Percentiles rank a stretch among this genome's conserved stretches.
These are phyloP conservation scores for Thymelicus acteon DNA, from an alignment of 2,888 invertebrate species.

Conservation along the genomic window DNA sequence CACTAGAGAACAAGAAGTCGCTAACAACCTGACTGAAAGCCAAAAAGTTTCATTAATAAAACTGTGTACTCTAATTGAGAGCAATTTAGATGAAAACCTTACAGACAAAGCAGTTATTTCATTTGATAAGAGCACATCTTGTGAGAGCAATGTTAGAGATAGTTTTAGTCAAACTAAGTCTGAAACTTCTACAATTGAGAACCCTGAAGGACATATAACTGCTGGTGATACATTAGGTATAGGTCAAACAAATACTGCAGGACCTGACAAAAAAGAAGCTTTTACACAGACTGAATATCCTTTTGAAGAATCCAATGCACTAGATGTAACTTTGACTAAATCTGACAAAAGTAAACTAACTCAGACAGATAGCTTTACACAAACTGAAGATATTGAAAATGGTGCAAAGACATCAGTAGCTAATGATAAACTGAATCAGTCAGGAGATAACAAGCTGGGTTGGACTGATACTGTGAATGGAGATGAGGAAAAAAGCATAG, in stretches of 20 bases:
- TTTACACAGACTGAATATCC: conserved; percentile 28
- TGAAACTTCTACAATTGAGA: neutral
- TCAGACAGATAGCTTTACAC: conserved; percentile 46
- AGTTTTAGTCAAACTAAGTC: conserved; percentile 23
- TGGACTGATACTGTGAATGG: conserved; percentile 59
- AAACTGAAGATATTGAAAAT: conserved; percentile 48
- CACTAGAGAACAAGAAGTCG: neutral
- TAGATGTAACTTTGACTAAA: neutral
- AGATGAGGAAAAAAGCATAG: conserved; percentile 79
- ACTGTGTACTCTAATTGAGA: neutral
- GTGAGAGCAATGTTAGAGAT: conserved; percentile 14
- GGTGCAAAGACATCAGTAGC: conserved; percentile 14
- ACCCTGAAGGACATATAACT: neutral
- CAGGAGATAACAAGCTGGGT: conserved; percentile 43
- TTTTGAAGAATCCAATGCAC: neutral
- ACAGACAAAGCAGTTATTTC: neutral
- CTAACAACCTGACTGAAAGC: neutral
- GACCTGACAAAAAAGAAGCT: conserved; percentile 9
- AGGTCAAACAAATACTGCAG: neutral
- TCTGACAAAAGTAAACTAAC: neutral
- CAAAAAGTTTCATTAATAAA: conserved; percentile 2
- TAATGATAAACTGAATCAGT: conserved; percentile 36
- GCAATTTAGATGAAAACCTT: neutral
- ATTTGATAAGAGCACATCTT: conserved; percentile 22
- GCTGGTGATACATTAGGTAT: neutral